Evolutionary conservation across 2,113 vertebrate species (phyloP).

Genomic region (Eonycteris spelaea): DNA sequence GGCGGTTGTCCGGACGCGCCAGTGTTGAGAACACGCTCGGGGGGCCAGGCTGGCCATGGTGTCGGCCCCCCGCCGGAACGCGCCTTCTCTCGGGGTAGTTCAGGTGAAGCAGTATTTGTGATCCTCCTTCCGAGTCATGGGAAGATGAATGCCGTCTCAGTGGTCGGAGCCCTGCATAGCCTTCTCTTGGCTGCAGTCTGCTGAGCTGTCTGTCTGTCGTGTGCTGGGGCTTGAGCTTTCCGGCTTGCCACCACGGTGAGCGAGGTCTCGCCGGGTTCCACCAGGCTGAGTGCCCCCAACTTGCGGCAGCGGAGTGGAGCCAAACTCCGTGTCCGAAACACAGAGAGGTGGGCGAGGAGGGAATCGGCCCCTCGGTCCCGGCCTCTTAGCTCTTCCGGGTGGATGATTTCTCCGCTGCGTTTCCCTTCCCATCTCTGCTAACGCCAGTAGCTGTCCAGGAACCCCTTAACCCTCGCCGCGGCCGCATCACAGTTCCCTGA

Average conservation of each 20-base stretch:
- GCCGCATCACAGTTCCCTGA: neutral
- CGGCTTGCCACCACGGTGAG: neutral
- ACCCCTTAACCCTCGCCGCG: neutral
- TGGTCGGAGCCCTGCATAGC: neutral
- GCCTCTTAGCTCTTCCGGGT: neutral
- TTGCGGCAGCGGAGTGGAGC: neutral
- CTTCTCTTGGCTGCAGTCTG: neutral
- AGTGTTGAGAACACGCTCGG: fast-evolving
- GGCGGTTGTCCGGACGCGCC: neutral
- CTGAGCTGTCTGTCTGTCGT: neutral
- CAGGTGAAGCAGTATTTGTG: neutral
- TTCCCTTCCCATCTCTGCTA: neutral
- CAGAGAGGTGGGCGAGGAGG: neutral
- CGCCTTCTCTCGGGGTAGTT: neutral
- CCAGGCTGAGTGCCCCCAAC: neutral
- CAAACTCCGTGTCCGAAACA: neutral
- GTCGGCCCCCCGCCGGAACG: neutral
- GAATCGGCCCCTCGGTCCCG: neutral
- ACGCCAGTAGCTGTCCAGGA: neutral
- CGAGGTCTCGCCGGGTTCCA: neutral
- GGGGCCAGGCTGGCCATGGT: neutral
- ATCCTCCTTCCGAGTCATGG: neutral
- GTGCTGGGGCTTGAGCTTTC: neutral
- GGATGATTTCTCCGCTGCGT: neutral
- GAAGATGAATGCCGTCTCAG: neutral